These are phyloP conservation scores for Cyanocitta stelleri DNA, from an alignment of 2,113 vertebrate species.

Conservation along the genomic window DNA sequence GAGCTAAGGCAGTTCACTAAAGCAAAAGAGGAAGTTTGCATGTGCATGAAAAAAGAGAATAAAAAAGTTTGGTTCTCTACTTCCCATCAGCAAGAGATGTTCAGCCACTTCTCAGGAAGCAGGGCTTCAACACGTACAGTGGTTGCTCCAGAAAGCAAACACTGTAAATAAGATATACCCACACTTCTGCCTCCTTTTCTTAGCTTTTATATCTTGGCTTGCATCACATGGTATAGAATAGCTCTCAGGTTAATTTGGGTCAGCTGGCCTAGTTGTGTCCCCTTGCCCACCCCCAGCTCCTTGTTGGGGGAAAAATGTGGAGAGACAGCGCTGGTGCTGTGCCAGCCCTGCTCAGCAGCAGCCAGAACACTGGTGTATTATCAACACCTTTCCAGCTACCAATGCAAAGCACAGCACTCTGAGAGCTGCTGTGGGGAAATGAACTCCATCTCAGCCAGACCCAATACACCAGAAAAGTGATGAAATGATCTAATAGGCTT, in stretches of 20 bases:
- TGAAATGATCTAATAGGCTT: conserved; percentile 4
- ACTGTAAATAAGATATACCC: background rate
- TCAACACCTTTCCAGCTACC: background rate
- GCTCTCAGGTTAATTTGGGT: background rate
- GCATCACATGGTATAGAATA: background rate
- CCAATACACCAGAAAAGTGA: background rate
- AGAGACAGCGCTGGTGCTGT: background rate
- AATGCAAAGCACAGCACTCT: background rate
- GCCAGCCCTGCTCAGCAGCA: background rate
- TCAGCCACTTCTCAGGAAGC: background rate
- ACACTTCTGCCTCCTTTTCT: background rate
- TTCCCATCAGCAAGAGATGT: background rate
- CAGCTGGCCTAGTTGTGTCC: background rate
- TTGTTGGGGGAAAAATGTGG: background rate
- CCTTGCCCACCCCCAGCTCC: background rate
- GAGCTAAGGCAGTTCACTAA: background rate
- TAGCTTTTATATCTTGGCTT: background rate
- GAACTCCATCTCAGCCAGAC: background rate
- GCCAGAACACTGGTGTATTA: background rate
- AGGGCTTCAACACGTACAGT: background rate
- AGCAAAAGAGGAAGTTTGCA: background rate
- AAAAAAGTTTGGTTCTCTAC: background rate
- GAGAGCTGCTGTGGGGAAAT: background rate
- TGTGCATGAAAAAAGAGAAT: background rate
- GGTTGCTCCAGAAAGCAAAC: background rate